Conservation (phyloP, 2,113 vertebrate species). For the Morone saxatilis region DNA sequence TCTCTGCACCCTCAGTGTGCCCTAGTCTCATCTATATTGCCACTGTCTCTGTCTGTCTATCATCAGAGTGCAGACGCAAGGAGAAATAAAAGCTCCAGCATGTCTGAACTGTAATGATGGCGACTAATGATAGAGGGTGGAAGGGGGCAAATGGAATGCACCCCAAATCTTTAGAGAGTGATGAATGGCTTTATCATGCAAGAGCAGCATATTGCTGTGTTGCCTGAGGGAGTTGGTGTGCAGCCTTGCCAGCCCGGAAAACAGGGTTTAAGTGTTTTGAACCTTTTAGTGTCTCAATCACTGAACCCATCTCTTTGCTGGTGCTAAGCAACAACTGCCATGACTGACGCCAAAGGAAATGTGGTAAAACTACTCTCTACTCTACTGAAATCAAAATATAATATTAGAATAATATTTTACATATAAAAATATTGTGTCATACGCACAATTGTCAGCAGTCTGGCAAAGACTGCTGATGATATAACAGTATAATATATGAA, state of each 20-base stretch:
- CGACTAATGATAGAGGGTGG: constrained; percentile 47
- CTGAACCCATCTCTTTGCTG: background rate
- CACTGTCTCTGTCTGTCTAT: background rate
- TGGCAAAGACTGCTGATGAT: too few species aligned
- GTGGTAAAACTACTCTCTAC: too few species aligned
- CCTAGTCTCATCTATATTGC: constrained; percentile 5
- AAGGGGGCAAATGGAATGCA: constrained; percentile 47
- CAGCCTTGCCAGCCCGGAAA: background rate
- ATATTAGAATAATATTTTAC: too few species aligned
- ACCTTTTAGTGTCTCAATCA: constrained; percentile 8
- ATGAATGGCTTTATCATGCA: constrained; percentile 51
- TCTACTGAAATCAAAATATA: too few species aligned
- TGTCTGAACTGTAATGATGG: constrained; percentile 49
- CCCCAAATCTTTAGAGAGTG: constrained; percentile 45
- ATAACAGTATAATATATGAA: too few species aligned
- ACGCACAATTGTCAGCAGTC: too few species aligned
- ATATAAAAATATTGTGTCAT: too few species aligned
- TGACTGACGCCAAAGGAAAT: too few species aligned
- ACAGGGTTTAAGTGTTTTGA: constrained; percentile 28
- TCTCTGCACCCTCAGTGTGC: background rate
- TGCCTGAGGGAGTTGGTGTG: background rate
- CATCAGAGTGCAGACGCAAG: background rate
- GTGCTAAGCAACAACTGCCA: too few species aligned
- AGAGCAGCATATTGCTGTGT: constrained; percentile 22
- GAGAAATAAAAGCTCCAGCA: constrained; percentile 12